A percentile compares a stretch with the other conserved stretches of the same genome.
Evolutionary conservation across 2,113 vertebrate genomes (phyloP).

Genomic region (Scolopax mira): DNA sequence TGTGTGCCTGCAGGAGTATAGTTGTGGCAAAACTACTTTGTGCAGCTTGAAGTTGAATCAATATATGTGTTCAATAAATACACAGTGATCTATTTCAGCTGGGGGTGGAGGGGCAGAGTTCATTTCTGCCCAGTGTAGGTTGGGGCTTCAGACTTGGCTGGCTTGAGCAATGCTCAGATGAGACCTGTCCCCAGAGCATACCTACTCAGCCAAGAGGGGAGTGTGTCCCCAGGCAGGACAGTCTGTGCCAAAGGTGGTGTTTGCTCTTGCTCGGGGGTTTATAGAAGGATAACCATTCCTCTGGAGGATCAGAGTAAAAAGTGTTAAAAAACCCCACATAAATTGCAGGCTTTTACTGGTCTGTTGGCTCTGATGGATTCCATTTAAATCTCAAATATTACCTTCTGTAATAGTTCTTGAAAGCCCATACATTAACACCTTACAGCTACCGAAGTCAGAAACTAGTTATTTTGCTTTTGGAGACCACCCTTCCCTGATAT

Average conservation of each 20-base stretch:
- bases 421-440: not conserved
- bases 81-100: not conserved
- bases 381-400: not conserved
- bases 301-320: not conserved
- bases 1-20: not conserved
- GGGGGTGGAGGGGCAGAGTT: not conserved
- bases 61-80: conserved; percentile 22
- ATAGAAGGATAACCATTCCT: not conserved
- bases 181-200: not conserved
- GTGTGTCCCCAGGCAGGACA: not conserved
- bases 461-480: not conserved
- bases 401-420: not conserved
- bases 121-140: not conserved
- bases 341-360: not conserved
- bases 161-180: not conserved
- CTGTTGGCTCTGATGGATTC: not conserved
- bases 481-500: not conserved
- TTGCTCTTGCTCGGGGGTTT: not conserved
- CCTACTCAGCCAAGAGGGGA: not conserved
- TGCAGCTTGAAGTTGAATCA: not conserved
- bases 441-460: not conserved
- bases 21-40: not conserved
- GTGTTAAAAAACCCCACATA: fast-evolving
- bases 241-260: not conserved
- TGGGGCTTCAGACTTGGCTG: not conserved